A percentile compares a stretch with the other conserved stretches of the same genome.
Evolutionary conservation across 2,888 invertebrate species (phyloP).

Genomic region (Pherbina coryleti): DNA sequence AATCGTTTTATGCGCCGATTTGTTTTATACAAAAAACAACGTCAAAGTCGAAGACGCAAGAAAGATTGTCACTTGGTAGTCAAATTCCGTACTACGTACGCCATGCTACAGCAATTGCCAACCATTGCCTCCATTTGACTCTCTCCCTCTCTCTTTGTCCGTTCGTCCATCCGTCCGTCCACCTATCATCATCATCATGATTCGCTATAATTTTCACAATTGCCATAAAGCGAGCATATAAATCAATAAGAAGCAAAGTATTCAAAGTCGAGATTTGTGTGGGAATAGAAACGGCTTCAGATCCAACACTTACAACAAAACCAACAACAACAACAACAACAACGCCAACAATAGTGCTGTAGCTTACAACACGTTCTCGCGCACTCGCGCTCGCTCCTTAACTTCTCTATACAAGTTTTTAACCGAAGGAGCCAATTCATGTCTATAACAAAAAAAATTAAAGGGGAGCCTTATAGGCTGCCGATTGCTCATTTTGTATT

Average conservation of each 20-base stretch:
- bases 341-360: conserved; percentile 23
- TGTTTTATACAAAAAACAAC: conserved; percentile 48
- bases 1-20: conserved; percentile 53
- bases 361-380: neutral
- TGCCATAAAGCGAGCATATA: conserved; percentile 53
- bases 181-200: neutral
- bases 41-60: conserved; percentile 47
- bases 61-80: conserved; percentile 46
- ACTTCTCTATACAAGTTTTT: conserved; percentile 19
- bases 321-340: conserved; percentile 40
- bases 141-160: neutral
- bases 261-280: conserved; percentile 63
- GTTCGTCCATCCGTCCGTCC: neutral
- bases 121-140: neutral
- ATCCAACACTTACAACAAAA: conserved; percentile 44
- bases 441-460: neutral
- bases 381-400: neutral
- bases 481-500: neutral
- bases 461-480: neutral
- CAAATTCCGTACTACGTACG: neutral
- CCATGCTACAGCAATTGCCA: neutral
- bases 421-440: conserved; percentile 6
- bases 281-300: conserved; percentile 61
- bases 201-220: conserved; percentile 36
- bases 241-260: conserved; percentile 64